Evolutionary conservation across 2,113 vertebrate genomes (phyloP).

Genomic region (Carollia perspicillata): DNA sequence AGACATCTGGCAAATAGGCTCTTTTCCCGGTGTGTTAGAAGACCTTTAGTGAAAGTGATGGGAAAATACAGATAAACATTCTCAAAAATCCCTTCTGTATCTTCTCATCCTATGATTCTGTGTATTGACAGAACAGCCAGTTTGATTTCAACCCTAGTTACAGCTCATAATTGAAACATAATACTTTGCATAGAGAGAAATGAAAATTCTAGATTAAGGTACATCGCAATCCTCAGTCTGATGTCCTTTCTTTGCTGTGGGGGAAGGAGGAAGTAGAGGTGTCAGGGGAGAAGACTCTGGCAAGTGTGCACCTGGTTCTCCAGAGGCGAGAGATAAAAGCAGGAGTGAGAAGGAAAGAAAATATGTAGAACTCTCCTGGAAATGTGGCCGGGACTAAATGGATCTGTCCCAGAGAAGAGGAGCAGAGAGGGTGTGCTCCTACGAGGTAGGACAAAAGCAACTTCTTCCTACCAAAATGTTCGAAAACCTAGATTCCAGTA

Average conservation of each 20-base stretch:
- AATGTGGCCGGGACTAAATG: background rate
- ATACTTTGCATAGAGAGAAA: background rate
- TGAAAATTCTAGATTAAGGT: background rate
- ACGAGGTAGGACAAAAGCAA: background rate
- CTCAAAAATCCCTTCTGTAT: background rate
- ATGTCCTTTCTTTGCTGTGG: background rate
- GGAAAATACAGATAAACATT: background rate
- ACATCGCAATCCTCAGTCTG: background rate
- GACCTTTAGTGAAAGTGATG: background rate
- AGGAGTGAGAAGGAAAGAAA: background rate
- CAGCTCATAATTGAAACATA: background rate
- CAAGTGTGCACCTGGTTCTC: background rate
- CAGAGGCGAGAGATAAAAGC: background rate
- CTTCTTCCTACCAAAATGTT: background rate
- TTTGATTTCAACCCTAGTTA: background rate
- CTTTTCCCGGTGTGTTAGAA: background rate
- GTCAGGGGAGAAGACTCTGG: background rate
- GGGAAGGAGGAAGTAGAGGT: background rate
- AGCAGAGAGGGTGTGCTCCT: background rate
- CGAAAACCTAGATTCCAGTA: background rate
- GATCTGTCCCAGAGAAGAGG: background rate
- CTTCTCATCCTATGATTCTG: background rate
- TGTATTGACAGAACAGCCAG: background rate
- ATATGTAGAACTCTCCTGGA: background rate
- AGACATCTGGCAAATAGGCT: background rate